Conservation (phyloP, 2,797 vertebrate species). For the Leptoclinus maculatus region DNA sequence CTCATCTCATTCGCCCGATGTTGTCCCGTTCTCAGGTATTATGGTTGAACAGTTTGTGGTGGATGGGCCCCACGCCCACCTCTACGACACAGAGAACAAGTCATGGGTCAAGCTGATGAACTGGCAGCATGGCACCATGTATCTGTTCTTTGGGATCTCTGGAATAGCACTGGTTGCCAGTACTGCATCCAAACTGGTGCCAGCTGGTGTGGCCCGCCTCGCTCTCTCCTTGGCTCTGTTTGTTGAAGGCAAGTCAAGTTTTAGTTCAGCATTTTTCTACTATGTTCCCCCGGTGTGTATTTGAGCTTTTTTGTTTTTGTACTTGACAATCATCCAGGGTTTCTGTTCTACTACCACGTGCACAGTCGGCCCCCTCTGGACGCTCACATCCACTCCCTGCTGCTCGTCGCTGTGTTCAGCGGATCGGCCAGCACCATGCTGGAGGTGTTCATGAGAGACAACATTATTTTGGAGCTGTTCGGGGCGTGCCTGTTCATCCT, state of each 20-base stretch:
- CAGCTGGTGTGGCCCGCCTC: constrained; percentile 87
- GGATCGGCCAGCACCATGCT: constrained; percentile 81
- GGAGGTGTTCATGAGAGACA: constrained; percentile 88
- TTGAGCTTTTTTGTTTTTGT: neutral
- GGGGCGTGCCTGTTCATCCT: constrained; percentile 83
- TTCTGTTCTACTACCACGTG: constrained; percentile 93
- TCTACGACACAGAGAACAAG: constrained; percentile 67
- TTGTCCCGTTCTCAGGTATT: constrained; percentile 84
- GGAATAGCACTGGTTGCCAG: constrained; percentile 85
- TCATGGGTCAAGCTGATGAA: constrained; percentile 97
- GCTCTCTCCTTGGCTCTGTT: constrained; percentile 87
- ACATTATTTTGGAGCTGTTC: constrained; percentile 89
- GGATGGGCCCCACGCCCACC: constrained; percentile 90
- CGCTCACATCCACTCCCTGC: constrained; percentile 91
- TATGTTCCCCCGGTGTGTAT: neutral
- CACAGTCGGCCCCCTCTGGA: constrained; percentile 88
- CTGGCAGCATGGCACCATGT: constrained; percentile 99
- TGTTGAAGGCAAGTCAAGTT: constrained; percentile 87
- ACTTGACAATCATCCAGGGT: constrained; percentile 80
- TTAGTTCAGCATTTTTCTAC: neutral
- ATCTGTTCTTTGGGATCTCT: constrained; percentile 91
- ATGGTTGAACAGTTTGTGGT: constrained; percentile 97
- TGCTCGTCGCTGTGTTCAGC: constrained; percentile 86
- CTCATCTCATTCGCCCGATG: neutral
- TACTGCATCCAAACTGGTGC: constrained; percentile 68